A percentile compares a stretch with the other conserved stretches of the same genome.
phyloP scores from a whole-genome alignment of 2,888 invertebrate species.

The Orgyia antiqua region DNA sequence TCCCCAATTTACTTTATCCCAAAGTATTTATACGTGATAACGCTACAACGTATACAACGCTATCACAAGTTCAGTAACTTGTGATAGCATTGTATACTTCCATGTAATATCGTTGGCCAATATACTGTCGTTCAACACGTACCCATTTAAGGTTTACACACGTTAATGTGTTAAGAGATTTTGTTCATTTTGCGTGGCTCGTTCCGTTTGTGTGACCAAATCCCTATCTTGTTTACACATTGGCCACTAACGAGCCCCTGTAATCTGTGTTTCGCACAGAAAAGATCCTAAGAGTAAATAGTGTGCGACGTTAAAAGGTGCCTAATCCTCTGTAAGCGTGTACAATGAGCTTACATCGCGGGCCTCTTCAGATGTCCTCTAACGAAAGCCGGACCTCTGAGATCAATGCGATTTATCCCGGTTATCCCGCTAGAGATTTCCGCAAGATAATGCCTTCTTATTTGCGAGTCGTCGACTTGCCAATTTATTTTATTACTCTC shows the following conservation, averaged over 20 bases:
- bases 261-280: slow-evolving; percentile 41
- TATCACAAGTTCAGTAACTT: too few relatives aligned
- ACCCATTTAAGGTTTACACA: too few relatives aligned
- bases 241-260: slow-evolving; percentile 39
- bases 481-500: slow-evolving; percentile 30
- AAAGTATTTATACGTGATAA: too few relatives aligned
- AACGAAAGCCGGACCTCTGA: slow-evolving; percentile 51
- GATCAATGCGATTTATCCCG: slow-evolving; percentile 62
- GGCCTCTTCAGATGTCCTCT: slow-evolving; percentile 53
- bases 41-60: too few relatives aligned
- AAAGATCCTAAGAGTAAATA: slow-evolving; percentile 56
- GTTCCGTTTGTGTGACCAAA: slow-evolving; percentile 16
- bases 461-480: slow-evolving; percentile 34
- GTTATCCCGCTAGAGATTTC: slow-evolving; percentile 39
- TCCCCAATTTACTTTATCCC: too few relatives aligned
- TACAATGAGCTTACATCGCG: slow-evolving; percentile 64
- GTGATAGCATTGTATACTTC: too few relatives aligned
- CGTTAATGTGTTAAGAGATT: too few relatives aligned
- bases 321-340: slow-evolving; percentile 60
- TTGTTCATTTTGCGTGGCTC: too few relatives aligned
- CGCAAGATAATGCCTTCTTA: slow-evolving; percentile 47
- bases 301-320: slow-evolving; percentile 67
- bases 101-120: too few relatives aligned
- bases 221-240: slow-evolving; percentile 35
- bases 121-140: too few relatives aligned